These are phyloP conservation scores for Nomada ferruginata DNA, from an alignment of 2,888 invertebrate species.

Conservation along the genomic window DNA sequence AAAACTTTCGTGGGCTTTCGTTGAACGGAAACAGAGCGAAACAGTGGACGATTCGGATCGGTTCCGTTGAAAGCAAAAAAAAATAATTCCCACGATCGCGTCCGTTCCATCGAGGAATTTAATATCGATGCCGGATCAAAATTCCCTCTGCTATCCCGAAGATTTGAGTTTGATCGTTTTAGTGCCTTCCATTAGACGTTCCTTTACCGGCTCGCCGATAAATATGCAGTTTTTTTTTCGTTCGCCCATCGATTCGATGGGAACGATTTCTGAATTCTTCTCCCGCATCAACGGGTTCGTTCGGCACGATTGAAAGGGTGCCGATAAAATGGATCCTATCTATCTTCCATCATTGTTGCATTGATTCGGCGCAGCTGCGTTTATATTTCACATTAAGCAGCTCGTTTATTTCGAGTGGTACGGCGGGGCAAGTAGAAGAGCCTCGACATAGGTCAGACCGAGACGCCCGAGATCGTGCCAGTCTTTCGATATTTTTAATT, in stretches of 20 bases:
- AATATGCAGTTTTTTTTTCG: neutral
- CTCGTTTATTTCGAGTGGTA: slow-evolving; percentile 47
- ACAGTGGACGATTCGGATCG: neutral
- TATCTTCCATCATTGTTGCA: slow-evolving; percentile 22
- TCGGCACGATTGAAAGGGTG: neutral
- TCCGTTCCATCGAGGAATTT: slow-evolving; percentile 17
- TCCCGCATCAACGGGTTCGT: neutral
- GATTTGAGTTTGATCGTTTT: neutral
- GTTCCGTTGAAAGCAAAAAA: neutral
- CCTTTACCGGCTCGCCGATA: neutral
- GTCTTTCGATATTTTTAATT: slow-evolving; percentile 40
- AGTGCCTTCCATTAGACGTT: neutral
- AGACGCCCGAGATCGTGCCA: neutral
- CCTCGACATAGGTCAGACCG: slow-evolving; percentile 50
- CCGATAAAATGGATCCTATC: slow-evolving; percentile 27
- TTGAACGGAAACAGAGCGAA: slow-evolving; percentile 1
- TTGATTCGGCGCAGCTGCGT: slow-evolving; percentile 21
- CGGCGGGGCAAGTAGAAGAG: slow-evolving; percentile 32
- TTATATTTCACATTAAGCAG: slow-evolving; percentile 47
- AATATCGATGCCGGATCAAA: slow-evolving; percentile 23
- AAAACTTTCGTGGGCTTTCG: slow-evolving; percentile 34
- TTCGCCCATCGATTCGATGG: neutral
- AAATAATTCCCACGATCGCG: neutral
- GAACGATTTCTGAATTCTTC: slow-evolving; percentile 13
- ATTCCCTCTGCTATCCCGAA: too few relatives aligned